Percentiles rank a stretch among this genome's conserved stretches.
These are phyloP conservation scores for Anguilla marmorata DNA, from an alignment of 2,797 vertebrate species.

Conservation along the genomic window DNA sequence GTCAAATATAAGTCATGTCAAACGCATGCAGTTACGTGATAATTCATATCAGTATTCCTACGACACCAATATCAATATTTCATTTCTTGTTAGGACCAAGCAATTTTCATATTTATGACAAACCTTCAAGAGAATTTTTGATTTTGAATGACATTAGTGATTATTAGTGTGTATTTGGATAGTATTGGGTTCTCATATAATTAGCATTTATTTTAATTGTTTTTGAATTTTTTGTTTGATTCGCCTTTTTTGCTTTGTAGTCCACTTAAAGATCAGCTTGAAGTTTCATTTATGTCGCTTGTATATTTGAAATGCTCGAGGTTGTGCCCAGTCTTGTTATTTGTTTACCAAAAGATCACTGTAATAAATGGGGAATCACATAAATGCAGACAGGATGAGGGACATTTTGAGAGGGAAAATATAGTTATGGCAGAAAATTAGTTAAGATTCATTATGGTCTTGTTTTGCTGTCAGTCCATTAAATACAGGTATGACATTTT, in stretches of 20 bases:
- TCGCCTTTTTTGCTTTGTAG: background rate
- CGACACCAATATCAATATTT: slow-evolving; percentile 19
- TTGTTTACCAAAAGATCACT: slow-evolving; percentile 5
- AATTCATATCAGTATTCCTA: slow-evolving; percentile 12
- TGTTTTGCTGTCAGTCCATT: slow-evolving; percentile 9
- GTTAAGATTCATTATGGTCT: background rate
- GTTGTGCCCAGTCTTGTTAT: background rate
- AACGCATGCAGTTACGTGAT: background rate
- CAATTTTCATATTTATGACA: slow-evolving; percentile 2
- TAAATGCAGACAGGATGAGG: background rate
- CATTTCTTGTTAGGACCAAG: slow-evolving; percentile 19
- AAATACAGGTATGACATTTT: slow-evolving; percentile 10
- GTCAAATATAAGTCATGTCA: background rate
- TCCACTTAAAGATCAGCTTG: background rate
- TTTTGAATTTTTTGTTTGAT: slow-evolving; percentile 7
- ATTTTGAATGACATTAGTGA: background rate
- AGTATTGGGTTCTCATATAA: slow-evolving; percentile 21
- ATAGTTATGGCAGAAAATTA: slow-evolving; percentile 8
- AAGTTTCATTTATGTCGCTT: background rate
- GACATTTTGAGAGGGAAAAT: background rate
- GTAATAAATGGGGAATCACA: background rate
- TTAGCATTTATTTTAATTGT: slow-evolving; percentile 16
- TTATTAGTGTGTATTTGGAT: slow-evolving; percentile 20
- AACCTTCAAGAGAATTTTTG: background rate
- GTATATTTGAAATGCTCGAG: background rate